A percentile compares a stretch with the other conserved stretches of the same genome.
phyloP scores from a whole-genome alignment of 2,113 vertebrate genomes.

The Bubo scandiacus region DNA sequence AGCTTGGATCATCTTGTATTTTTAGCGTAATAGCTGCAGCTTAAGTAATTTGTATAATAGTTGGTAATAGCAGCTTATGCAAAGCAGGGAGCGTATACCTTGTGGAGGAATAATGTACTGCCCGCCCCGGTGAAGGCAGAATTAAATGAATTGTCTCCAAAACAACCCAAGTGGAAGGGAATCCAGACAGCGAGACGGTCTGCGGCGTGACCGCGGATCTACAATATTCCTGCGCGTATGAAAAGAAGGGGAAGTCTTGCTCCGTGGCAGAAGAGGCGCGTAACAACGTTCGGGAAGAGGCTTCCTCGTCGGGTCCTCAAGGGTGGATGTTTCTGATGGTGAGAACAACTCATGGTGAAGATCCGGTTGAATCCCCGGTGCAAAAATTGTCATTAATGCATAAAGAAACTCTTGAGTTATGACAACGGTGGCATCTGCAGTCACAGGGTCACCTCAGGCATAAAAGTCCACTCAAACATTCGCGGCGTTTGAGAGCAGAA shows the following conservation, averaged over 20 bases:
- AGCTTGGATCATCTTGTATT: not conserved
- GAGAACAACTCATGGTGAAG: not conserved
- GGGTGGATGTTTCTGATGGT: not conserved
- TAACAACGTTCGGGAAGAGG: not conserved
- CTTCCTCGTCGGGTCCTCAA: not conserved
- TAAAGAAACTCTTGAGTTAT: not conserved
- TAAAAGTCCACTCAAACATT: not conserved
- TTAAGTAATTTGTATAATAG: constrained; percentile 5
- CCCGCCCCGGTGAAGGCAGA: not conserved
- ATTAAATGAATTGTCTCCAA: not conserved
- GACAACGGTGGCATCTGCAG: not conserved
- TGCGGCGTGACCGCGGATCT: accelerated
- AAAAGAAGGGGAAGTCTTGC: not conserved
- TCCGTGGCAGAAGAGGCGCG: not conserved
- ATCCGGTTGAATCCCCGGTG: not conserved
- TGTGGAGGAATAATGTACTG: not conserved
- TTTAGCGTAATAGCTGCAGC: constrained; percentile 1
- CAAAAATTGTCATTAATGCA: not conserved
- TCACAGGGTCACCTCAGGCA: not conserved
- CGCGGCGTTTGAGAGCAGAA: too few relatives aligned
- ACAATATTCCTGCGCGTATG: accelerated
- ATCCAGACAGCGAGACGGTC: not conserved
- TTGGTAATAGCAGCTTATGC: not conserved
- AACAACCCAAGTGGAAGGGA: not conserved
- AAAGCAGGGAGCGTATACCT: not conserved